Conservation (phyloP, 1,140 invertebrate species). For the Carposina sasakii region DNA sequence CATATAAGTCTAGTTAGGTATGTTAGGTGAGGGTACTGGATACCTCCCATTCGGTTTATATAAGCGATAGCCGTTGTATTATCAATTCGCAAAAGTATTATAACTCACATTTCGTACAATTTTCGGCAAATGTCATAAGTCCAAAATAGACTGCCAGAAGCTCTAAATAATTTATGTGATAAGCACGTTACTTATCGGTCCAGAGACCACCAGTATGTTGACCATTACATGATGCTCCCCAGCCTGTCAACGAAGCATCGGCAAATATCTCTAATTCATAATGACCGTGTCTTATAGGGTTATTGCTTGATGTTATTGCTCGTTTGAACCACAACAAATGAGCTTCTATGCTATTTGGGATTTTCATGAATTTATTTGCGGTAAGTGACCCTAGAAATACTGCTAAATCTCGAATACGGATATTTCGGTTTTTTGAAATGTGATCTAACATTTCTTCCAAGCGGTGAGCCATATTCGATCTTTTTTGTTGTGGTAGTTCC, state of each 20-base stretch:
- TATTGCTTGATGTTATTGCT: too few relatives aligned
- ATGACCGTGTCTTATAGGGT: conserved; percentile 10
- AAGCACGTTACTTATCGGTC: not conserved
- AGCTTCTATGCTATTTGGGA: too few relatives aligned
- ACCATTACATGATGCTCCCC: conserved; percentile 12
- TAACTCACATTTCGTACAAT: not conserved
- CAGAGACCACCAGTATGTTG: not conserved
- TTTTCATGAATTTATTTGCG: too few relatives aligned
- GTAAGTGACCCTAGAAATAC: too few relatives aligned
- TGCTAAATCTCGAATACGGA: too few relatives aligned
- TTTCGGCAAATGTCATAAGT: not conserved
- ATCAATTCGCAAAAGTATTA: not conserved
- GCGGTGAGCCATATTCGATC: too few relatives aligned
- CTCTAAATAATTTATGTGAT: not conserved
- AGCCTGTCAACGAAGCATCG: conserved; percentile 15
- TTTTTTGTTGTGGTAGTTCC: too few relatives aligned
- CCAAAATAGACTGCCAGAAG: not conserved
- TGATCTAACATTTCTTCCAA: too few relatives aligned
- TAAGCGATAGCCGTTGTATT: not conserved
- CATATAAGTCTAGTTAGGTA: not conserved
- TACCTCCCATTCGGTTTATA: not conserved
- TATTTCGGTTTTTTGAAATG: too few relatives aligned
- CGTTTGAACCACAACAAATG: too few relatives aligned
- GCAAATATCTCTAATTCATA: conserved; percentile 16
- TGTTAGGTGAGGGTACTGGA: not conserved